Evolutionary conservation across 2,797 vertebrate genomes (phyloP), one percentile per base, ranked within the genome.

Genomic region (Acipenser ruthenus): DNA sequence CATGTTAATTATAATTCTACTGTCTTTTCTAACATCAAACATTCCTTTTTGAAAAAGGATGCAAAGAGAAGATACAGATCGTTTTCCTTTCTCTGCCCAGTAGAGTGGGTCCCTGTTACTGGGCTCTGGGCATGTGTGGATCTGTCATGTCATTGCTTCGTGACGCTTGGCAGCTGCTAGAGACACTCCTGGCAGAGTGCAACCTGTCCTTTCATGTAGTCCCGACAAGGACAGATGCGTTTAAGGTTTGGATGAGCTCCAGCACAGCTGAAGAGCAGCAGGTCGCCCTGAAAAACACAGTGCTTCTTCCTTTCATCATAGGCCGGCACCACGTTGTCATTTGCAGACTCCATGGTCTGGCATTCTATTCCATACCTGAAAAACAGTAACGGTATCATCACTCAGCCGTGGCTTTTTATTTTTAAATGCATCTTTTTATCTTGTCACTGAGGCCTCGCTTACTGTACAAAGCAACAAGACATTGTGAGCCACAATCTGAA

Each of bases 141-240:
- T 15, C 51, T 51, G 10, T 37, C 47, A 18, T 11, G 15, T 15
- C 12, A 9, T 23, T 6, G 48, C 6, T 61, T 62, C 48, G 7
- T 47, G 1, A 37, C 51, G 37, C 47, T 23, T 37, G 66, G 52
- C 50, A 48, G 71, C 73, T 62, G 83, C 88, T 89, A 92, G 85
- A 92, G 84, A 70, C 97, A 99, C 86, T 92, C 89, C 62, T 91
- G 89, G 78, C 97, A 99, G 74, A 99, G 90, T 0, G 97, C 97
- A 80, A 97, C 97, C 86, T 99, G 97, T 79, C 97, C 97, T 82
- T 99, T 99, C 90, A 95, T 93, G 78, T 98, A 99, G 92, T 99
- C 94, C 70, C 96, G 92, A 84, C 97, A 99, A 67, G 97, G 97
- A 83, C 97, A 99, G 87, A 99, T 68, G 77, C 97, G 91, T 64